A percentile compares a stretch with the other conserved stretches of the same genome.
Evolutionary conservation across 2,888 invertebrate species (phyloP).

Genomic region (Fragum fragum): DNA sequence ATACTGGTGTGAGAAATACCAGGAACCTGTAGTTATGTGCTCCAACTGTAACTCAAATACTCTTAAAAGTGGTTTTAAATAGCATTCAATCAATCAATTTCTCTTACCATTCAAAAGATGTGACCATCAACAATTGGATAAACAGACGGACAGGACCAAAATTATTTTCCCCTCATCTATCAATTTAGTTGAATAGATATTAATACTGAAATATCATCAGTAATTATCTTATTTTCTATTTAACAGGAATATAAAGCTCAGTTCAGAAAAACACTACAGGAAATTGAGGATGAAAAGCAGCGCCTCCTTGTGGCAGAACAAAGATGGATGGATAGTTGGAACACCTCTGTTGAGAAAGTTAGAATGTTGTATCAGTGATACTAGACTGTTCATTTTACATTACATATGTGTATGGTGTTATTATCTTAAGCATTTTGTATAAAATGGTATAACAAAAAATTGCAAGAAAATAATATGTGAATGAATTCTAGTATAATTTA

Average conservation of each 20-base stretch:
- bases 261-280: slow-evolving; percentile 77
- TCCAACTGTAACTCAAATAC: no score
- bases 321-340: slow-evolving; percentile 85
- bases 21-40: no score
- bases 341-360: slow-evolving; percentile 82
- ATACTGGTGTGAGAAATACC: no score
- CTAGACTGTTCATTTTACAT: not conserved
- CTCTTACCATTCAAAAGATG: no score
- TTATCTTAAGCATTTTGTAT: not conserved
- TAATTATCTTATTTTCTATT: slow-evolving; percentile 9
- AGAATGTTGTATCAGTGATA: slow-evolving; percentile 75
- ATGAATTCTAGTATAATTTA: not conserved
- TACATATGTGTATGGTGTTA: not conserved
- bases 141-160: no score
- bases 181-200: no score
- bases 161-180: no score
- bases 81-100: no score
- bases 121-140: no score
- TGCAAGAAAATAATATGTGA: not conserved
- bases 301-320: slow-evolving; percentile 79
- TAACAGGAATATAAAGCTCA: slow-evolving; percentile 81
- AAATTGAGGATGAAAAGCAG: slow-evolving; percentile 80
- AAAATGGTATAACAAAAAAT: not conserved
- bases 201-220: no score
- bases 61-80: no score